phyloP scores from a whole-genome alignment of 2,888 invertebrate genomes.

The Spodoptera picta region DNA sequence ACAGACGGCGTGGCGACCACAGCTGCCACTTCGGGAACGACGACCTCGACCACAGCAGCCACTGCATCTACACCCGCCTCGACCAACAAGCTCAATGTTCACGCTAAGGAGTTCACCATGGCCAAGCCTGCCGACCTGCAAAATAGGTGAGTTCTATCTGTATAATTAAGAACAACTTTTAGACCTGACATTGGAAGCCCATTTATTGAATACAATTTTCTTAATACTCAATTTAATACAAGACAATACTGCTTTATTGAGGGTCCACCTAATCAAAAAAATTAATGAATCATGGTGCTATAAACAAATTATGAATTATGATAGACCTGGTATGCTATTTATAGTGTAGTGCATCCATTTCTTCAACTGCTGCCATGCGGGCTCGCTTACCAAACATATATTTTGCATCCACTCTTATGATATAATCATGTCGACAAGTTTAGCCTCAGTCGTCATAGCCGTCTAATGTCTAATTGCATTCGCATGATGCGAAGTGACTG shows the following conservation, averaged over 20 bases:
- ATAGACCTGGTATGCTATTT: conserved; percentile 16
- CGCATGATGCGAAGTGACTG: conserved; percentile 16
- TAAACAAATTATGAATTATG: conserved; percentile 2
- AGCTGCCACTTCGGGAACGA: conserved; percentile 38
- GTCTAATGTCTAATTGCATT: conserved; percentile 28
- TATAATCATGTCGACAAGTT: conserved; percentile 29
- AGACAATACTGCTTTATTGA: too few species aligned
- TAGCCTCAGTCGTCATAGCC: conserved; percentile 13
- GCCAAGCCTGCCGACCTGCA: conserved; percentile 89
- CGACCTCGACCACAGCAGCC: conserved; percentile 71
- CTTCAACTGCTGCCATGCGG: conserved; percentile 7
- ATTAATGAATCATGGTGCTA: background rate
- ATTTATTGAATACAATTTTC: background rate
- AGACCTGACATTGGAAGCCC: background rate
- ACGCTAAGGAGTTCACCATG: conserved; percentile 97
- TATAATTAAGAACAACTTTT: background rate
- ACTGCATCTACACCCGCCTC: conserved; percentile 65
- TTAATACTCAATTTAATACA: background rate
- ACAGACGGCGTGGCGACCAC: conserved; percentile 87
- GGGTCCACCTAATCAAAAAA: too few species aligned
- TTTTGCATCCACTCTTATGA: conserved; percentile 28
- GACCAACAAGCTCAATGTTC: conserved; percentile 93
- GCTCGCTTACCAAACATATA: conserved; percentile 15
- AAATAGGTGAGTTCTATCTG: conserved; percentile 77
- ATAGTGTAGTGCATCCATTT: conserved; percentile 22